Evolutionary conservation across 2,888 invertebrate genomes (phyloP).

Genomic region (Ashinkailepas kermadecensis): DNA sequence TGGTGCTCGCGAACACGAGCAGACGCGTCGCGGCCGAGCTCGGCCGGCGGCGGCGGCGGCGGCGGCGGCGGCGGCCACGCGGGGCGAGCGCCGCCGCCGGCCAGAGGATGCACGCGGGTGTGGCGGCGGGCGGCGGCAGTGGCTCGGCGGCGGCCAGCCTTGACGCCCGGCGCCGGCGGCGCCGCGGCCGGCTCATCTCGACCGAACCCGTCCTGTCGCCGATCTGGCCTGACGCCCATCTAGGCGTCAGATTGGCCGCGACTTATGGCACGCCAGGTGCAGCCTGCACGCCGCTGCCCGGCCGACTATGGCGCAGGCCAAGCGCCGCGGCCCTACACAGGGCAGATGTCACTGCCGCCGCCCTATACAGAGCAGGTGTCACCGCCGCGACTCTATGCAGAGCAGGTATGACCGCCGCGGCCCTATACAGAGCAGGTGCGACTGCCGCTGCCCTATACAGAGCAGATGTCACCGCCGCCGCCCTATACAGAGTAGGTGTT

Average conservation of each 20-base stretch:
- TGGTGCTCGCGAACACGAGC: no score
- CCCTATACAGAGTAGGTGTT: no score
- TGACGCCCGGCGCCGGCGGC: slow-evolving; percentile 6
- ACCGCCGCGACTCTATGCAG: no score
- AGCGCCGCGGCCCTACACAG: no score
- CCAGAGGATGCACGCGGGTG: neutral
- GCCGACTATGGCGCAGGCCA: no score
- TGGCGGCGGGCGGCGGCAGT: neutral
- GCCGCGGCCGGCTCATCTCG: neutral
- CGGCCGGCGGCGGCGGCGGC: neutral
- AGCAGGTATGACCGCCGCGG: no score
- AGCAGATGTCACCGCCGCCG: no score
- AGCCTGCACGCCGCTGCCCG: neutral
- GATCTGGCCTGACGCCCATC: neutral
- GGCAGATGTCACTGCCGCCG: no score
- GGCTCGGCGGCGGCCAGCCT: neutral
- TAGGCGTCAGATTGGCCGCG: neutral
- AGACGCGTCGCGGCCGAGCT: neutral
- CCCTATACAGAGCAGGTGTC: no score
- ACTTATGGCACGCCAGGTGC: neutral
- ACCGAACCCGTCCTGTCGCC: neutral
- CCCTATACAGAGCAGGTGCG: no score
- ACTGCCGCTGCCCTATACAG: no score
- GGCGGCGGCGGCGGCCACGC: no score
- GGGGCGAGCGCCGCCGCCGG: neutral